phyloP scores from a whole-genome alignment of 2,797 vertebrate species.

The Xiphophorus birchmanni region DNA sequence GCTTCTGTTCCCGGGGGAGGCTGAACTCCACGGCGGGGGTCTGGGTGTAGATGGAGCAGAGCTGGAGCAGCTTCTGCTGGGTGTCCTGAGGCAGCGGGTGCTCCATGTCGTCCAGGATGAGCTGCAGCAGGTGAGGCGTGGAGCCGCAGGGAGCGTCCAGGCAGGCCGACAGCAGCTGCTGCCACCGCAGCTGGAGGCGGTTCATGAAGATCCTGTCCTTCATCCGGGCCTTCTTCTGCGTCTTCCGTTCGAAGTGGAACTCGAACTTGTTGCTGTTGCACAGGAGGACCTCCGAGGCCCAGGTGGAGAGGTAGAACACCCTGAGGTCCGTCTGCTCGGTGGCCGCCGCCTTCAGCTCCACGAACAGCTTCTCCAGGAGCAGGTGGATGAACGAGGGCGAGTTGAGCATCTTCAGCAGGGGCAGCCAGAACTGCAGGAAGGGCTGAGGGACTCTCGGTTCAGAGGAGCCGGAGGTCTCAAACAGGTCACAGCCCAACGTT shows the following conservation, averaged over 20 bases:
- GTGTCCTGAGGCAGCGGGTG: constrained; percentile 84
- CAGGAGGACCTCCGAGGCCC: constrained; percentile 88
- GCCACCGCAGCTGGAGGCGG: constrained; percentile 86
- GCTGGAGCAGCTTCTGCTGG: constrained; percentile 85
- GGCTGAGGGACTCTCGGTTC: constrained; percentile 77
- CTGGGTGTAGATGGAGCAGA: constrained; percentile 93
- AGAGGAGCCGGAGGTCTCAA: constrained; percentile 36
- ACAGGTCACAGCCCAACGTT: constrained; percentile 82
- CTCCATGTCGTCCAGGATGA: constrained; percentile 90
- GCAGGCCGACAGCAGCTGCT: constrained; percentile 86
- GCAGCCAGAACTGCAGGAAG: constrained; percentile 91
- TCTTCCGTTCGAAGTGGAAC: constrained; percentile 72
- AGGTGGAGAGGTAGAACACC: constrained; percentile 85
- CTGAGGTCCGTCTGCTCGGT: constrained; percentile 73
- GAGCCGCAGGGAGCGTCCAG: constrained; percentile 88
- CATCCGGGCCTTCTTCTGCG: constrained; percentile 69
- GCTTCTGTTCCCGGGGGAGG: constrained; percentile 45
- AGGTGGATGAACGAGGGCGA: constrained; percentile 82
- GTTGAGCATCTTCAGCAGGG: constrained; percentile 87
- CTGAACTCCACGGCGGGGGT: constrained; percentile 44
- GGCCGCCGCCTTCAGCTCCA: constrained; percentile 81
- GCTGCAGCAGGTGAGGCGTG: constrained; percentile 86
- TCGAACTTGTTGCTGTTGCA: constrained; percentile 82
- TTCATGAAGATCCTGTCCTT: constrained; percentile 84
- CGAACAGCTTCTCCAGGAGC: constrained; percentile 89